Evolutionary conservation across 2,113 vertebrate genomes (phyloP).

Genomic region (Muntiacus reevesi): DNA sequence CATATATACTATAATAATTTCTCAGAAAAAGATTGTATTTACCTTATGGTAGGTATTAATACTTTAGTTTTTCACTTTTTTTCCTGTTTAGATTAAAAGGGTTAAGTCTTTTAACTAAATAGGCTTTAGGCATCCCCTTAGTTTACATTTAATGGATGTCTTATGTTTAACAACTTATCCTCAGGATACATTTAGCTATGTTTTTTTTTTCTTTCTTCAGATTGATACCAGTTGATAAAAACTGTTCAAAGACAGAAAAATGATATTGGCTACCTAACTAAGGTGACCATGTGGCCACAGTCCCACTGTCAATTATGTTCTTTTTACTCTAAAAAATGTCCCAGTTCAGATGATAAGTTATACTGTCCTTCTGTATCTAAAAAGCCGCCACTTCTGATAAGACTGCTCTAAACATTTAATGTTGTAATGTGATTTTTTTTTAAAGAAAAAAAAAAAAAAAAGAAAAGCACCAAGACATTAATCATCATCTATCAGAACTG

Average conservation of each 20-base stretch:
- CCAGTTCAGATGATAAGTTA: background rate
- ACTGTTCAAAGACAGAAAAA: background rate
- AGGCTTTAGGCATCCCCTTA: background rate
- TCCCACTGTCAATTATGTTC: background rate
- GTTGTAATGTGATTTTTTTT: background rate
- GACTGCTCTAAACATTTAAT: background rate
- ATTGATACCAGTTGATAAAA: background rate
- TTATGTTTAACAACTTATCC: background rate
- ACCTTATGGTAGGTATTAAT: background rate
- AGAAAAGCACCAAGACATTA: background rate
- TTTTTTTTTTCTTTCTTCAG: background rate
- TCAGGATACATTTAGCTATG: background rate
- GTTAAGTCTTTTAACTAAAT: background rate
- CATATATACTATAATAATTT: background rate
- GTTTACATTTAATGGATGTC: background rate
- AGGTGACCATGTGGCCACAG: accelerated
- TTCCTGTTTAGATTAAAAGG: background rate
- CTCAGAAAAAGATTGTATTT: background rate
- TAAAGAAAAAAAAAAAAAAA: background rate
- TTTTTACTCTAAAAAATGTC: background rate
- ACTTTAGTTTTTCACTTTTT: background rate
- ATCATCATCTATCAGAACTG: background rate
- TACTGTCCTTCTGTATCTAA: background rate
- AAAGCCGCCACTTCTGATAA: background rate
- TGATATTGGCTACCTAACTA: background rate